Evolutionary conservation across 2,797 vertebrate genomes (phyloP), one percentile per base, ranked within the genome.

Genomic region (Diglossa cyanea): DNA sequence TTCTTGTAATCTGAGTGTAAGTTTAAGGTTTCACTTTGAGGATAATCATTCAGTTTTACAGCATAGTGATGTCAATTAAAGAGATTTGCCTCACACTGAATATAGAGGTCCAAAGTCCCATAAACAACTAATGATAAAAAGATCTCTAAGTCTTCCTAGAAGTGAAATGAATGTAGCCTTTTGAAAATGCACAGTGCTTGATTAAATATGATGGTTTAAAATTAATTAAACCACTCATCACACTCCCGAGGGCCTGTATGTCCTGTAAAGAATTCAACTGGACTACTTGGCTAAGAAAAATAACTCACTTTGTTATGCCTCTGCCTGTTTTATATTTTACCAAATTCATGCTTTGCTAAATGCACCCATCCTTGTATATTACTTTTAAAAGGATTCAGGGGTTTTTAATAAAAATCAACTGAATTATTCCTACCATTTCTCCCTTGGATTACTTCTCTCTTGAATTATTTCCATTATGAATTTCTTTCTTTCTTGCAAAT

Each of bases 191-290:
- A 62, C 37, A 78, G 68, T 80, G 35, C 54, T 89, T 93, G 88
- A 93, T 91, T 93, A 93, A 93, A 93, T 86, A 91, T 68, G 89
- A 90, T 88, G 62, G 75, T 72, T 92, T 88, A 90, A 88, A 95
- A 81, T 70, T 94, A 96, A 96, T 95, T 95, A 94, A 95, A 88
- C 58, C 62, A 93, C 85, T 93, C 89, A 96, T 88, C 85, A 88
- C 40, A 33, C 19, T 91, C 81, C 72, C 40, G 1, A 74, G 72
- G 40, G 89, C 68, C 23, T 3, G 0, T 39, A 91, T 48, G 86
- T 61, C 58, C 37, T 86, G 47, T 57, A 86, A 94, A 85, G 72
- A 80, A 77, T 77, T 91, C 42, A 95, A 53, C 1, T 54, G 79
- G 68, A 91, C 57, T 88, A 53, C 63, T 25, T 0, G 26, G 31